Conservation (phyloP, 37 sponge, comb jelly and placozoan genomes). For the Eunapius fragilis region DNA sequence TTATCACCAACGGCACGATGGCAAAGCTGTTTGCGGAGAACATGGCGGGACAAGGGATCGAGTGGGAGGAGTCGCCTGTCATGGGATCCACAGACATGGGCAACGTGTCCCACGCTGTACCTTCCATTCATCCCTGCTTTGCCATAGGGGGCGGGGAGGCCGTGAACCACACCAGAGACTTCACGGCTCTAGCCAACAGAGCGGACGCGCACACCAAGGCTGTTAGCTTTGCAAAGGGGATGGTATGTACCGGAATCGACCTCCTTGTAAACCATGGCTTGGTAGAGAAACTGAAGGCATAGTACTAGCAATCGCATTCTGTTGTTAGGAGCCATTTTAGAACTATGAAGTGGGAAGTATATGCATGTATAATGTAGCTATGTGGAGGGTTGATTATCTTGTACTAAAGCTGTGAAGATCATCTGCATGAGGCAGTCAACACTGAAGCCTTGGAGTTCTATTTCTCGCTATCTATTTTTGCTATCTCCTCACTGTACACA, state of each 20-base stretch:
- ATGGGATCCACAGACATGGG: slow-evolving; percentile 81
- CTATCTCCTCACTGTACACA: too few relatives aligned
- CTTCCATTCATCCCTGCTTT: slow-evolving; percentile 85
- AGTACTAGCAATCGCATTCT: too few relatives aligned
- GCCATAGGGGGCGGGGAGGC: slow-evolving; percentile 51
- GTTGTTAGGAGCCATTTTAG: too few relatives aligned
- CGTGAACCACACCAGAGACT: slow-evolving; percentile 74
- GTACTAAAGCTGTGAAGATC: too few relatives aligned
- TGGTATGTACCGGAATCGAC: slow-evolving; percentile 76
- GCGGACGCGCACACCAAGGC: slow-evolving; percentile 58
- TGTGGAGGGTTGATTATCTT: too few relatives aligned
- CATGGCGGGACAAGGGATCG: not conserved
- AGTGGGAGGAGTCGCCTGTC: not conserved
- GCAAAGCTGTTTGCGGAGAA: slow-evolving; percentile 50
- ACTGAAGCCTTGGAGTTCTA: too few relatives aligned
- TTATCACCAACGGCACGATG: slow-evolving; percentile 56
- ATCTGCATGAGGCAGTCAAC: too few relatives aligned
- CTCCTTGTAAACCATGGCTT: slow-evolving; percentile 56
- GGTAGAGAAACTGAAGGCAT: slow-evolving; percentile 44
- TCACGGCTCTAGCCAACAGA: slow-evolving; percentile 67
- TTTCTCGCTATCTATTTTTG: too few relatives aligned
- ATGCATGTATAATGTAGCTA: too few relatives aligned
- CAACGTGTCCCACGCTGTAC: slow-evolving; percentile 80
- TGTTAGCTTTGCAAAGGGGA: slow-evolving; percentile 63
- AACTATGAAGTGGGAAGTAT: too few relatives aligned